Conservation (phyloP, 2,888 invertebrate species). For the Oligia latruncula region DNA sequence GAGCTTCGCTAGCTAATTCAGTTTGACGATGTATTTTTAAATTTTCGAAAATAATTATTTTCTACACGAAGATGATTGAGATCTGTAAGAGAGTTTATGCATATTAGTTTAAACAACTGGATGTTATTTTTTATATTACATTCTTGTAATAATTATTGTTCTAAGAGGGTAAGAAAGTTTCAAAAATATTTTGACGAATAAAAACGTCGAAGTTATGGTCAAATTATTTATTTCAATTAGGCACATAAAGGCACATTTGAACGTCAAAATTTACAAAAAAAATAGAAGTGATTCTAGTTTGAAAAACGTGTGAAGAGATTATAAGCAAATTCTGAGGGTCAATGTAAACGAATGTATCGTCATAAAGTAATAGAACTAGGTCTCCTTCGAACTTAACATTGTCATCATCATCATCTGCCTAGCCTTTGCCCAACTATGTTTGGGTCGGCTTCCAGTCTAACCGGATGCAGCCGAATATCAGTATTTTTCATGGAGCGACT, state of each 20-base stretch:
- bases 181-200: background rate
- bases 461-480: too few relatives aligned
- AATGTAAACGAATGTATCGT: background rate
- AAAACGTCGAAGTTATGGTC: background rate
- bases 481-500: too few relatives aligned
- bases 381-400: background rate
- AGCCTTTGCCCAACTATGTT: too few relatives aligned
- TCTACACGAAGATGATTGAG: background rate
- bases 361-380: background rate
- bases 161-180: background rate
- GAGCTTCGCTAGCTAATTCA: too few relatives aligned
- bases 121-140: background rate
- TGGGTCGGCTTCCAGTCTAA: too few relatives aligned
- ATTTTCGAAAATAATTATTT: background rate
- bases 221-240: too few relatives aligned
- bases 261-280: too few relatives aligned
- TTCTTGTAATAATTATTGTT: background rate
- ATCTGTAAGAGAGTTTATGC: background rate
- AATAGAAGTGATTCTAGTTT: too few relatives aligned
- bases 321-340: background rate
- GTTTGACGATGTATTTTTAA: too few relatives aligned
- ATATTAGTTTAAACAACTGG: background rate
- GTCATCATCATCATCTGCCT: too few relatives aligned
- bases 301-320: background rate
- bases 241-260: too few relatives aligned